These are phyloP conservation scores for Brachypterus glaber DNA, from an alignment of 2,888 invertebrate species.

Conservation along the genomic window DNA sequence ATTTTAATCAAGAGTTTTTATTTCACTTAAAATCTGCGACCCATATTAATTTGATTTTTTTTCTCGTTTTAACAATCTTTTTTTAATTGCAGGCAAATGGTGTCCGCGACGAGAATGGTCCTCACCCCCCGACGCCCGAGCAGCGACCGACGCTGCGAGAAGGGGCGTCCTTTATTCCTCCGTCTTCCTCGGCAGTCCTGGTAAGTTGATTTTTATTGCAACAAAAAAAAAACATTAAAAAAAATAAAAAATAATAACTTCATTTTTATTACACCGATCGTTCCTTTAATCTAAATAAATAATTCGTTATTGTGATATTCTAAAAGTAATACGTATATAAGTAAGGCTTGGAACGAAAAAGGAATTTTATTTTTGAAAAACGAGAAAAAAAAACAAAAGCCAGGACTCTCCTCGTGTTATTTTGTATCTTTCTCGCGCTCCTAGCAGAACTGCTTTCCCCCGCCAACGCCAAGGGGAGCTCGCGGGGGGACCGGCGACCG, in stretches of 20 bases:
- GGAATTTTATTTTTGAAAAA: no score
- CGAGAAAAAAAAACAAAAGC: no score
- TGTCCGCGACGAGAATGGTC: constrained; percentile 84
- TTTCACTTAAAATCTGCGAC: no score
- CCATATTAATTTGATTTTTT: no score
- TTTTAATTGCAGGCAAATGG: constrained; percentile 72
- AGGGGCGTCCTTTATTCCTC: constrained; percentile 82
- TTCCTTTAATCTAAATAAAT: no score
- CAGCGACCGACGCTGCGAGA: constrained; percentile 62
- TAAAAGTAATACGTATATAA: no score
- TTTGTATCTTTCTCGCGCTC: constrained; percentile 11
- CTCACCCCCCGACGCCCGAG: constrained; percentile 55
- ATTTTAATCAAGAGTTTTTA: no score
- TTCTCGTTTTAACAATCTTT: constrained; percentile 11
- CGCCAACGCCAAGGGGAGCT: constrained; percentile 13
- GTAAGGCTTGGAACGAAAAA: no score
- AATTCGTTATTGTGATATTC: no score
- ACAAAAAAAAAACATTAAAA: not conserved
- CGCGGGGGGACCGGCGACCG: constrained; percentile 17
- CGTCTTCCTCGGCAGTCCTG: constrained; percentile 88
- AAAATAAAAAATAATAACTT: no score
- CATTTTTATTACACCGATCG: no score
- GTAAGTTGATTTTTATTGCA: constrained; percentile 44
- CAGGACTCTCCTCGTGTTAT: constrained; percentile 10
- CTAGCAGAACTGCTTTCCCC: constrained; percentile 15